Evolutionary conservation across 2,797 vertebrate genomes (phyloP).

Genomic region (Oreochromis grahami): DNA sequence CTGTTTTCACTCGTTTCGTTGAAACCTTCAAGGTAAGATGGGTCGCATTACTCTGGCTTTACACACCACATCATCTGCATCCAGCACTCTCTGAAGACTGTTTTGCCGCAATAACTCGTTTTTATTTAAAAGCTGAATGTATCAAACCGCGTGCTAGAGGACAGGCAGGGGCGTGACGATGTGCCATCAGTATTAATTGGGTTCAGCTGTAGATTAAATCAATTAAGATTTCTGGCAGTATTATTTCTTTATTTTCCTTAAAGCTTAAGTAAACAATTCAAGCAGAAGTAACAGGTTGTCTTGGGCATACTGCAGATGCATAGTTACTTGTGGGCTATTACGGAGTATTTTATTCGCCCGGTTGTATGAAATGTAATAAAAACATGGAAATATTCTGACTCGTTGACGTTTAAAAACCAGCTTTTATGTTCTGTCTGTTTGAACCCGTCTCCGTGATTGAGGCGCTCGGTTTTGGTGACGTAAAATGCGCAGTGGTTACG

Average conservation of each 20-base stretch:
- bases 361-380: not conserved
- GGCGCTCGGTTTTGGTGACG: not conserved
- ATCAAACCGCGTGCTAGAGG: not conserved
- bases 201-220: not conserved
- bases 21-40: constrained; percentile 42
- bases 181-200: not conserved
- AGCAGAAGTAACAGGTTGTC: not conserved
- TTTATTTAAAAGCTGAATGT: not conserved
- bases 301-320: too few relatives aligned
- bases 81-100: too few relatives aligned
- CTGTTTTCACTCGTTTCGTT: not conserved
- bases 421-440: not conserved
- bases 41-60: fast-evolving
- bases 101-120: not conserved
- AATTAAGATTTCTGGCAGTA: not conserved
- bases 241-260: not conserved
- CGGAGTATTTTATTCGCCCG: not conserved
- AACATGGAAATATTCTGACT: not conserved
- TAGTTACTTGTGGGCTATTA: not conserved
- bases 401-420: not conserved
- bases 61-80: not conserved
- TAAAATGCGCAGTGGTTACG: constrained; percentile 3
- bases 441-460: not conserved
- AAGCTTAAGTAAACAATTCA: not conserved
- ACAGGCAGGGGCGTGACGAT: not conserved